Conservation (phyloP, 1,140 invertebrate species). For the Cepaea nemoralis region DNA sequence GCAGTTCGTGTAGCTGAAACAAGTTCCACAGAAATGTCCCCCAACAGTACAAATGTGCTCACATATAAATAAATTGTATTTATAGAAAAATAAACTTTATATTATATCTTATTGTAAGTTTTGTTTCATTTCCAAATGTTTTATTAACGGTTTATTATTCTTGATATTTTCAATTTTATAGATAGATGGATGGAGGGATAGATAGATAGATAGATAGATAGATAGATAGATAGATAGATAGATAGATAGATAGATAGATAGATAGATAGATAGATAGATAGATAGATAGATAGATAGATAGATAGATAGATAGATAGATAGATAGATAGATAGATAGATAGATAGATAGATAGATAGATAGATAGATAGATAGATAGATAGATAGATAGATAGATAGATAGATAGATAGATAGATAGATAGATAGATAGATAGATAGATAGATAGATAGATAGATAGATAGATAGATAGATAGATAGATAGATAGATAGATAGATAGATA, state of each 20-base stretch:
- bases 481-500: too few relatives aligned
- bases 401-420: conserved; percentile 11
- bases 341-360: conserved; percentile 11
- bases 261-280: conserved; percentile 11
- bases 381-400: conserved; percentile 11
- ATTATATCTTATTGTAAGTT: too few relatives aligned
- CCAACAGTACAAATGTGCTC: too few relatives aligned
- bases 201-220: too few relatives aligned
- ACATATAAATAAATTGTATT: too few relatives aligned
- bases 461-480: conserved; percentile 11
- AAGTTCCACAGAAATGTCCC: too few relatives aligned
- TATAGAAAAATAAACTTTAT: too few relatives aligned
- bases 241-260: conserved; percentile 11
- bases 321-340: conserved; percentile 2
- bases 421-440: conserved; percentile 11
- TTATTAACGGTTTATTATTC: too few relatives aligned
- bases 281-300: conserved; percentile 11
- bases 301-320: conserved; percentile 7
- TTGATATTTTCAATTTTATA: not conserved
- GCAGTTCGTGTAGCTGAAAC: too few relatives aligned
- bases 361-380: conserved; percentile 2
- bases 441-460: conserved; percentile 2
- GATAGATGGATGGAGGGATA: too few relatives aligned
- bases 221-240: conserved; percentile 11
- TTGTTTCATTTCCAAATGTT: too few relatives aligned